phyloP scores from a whole-genome alignment of 2,113 vertebrate species.

The Sinosuthora webbiana region DNA sequence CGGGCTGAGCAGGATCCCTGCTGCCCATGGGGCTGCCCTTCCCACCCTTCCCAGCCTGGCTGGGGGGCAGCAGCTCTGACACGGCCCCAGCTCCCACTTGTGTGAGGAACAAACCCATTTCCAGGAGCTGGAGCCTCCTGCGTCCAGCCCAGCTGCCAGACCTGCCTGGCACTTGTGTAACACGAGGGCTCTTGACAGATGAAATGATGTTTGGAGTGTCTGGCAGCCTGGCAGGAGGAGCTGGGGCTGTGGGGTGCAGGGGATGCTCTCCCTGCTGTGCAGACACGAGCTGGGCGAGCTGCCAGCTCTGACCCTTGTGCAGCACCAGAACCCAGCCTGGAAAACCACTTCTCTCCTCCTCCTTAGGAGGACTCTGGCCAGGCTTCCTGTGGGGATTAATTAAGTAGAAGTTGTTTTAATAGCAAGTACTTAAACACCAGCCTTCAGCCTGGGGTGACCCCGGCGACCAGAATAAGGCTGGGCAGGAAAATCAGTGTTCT shows the following conservation, averaged over 20 bases:
- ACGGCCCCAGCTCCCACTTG: rapidly evolving
- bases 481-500: neutral
- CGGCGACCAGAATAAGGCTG: neutral
- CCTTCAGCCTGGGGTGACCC: neutral
- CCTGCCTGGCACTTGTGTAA: neutral
- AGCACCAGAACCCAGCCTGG: neutral
- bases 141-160: neutral
- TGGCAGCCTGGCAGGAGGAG: neutral
- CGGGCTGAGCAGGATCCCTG: neutral
- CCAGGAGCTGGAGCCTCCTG: neutral
- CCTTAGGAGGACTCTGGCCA: neutral
- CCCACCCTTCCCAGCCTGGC: rapidly evolving
- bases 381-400: neutral
- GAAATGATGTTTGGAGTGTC: rapidly evolving
- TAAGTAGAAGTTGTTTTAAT: neutral
- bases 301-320: neutral
- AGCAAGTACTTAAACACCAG: neutral
- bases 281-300: neutral
- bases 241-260: neutral
- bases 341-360: neutral
- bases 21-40: neutral
- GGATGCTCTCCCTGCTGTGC: neutral
- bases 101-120: rapidly evolving
- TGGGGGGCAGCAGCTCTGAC: neutral
- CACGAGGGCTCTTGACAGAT: neutral